Evolutionary conservation across 2,888 invertebrate genomes (phyloP).

Genomic region (Platycnemis pennipes): DNA sequence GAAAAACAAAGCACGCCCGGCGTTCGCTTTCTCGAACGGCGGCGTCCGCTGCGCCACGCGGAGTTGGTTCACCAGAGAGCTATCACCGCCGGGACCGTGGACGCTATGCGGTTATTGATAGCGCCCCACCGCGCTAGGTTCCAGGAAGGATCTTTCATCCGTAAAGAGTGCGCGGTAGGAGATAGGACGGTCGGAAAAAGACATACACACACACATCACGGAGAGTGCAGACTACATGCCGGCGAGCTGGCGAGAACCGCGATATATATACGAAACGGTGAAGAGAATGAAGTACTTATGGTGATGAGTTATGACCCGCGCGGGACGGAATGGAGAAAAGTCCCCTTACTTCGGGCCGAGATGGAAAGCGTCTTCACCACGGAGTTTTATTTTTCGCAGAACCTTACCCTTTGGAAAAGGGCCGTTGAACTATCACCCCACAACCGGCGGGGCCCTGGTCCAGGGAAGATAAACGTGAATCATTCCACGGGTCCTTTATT

Average conservation of each 20-base stretch:
- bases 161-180: not conserved
- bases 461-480: conserved; percentile 47
- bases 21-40: not conserved
- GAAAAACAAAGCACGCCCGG: no score
- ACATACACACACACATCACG: not conserved
- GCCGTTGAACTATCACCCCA: not conserved
- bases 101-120: not conserved
- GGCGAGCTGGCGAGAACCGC: not conserved
- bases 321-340: not conserved
- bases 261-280: not conserved
- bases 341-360: no score
- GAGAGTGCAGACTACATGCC: not conserved
- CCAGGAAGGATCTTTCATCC: not conserved
- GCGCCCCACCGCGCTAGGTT: not conserved
- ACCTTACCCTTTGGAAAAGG: not conserved
- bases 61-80: no score
- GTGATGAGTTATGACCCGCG: conserved; percentile 21
- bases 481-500: conserved; percentile 6
- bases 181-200: not conserved
- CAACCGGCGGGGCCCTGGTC: conserved; percentile 25
- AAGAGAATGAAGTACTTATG: conserved; percentile 41
- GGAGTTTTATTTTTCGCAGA: no score
- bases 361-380: no score
- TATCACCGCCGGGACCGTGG: not conserved
- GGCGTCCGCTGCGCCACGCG: not conserved